These are phyloP conservation scores for Aphidius colemani DNA, from an alignment of 2,888 invertebrate species.

Conservation along the genomic window DNA sequence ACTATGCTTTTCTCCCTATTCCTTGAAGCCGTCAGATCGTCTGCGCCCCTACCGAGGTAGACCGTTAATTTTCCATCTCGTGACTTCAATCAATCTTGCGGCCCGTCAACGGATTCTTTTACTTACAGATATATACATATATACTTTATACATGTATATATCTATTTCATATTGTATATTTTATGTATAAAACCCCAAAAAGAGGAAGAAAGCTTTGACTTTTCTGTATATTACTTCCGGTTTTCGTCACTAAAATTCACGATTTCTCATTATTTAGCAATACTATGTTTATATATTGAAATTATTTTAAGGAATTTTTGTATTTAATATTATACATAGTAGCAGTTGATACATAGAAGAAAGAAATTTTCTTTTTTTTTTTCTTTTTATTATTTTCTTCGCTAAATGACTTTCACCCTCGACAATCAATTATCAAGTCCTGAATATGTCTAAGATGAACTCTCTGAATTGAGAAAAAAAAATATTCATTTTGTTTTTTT, in stretches of 20 bases:
- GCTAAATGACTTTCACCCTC: not conserved
- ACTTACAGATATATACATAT: not conserved
- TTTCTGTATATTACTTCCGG: too few species aligned
- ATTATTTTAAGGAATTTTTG: not conserved
- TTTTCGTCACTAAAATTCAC: not conserved
- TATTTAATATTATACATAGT: not conserved
- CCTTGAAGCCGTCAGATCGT: constrained; percentile 3
- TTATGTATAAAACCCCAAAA: too few species aligned
- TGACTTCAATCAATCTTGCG: constrained; percentile 59
- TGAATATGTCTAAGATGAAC: not conserved
- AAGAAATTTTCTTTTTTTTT: not conserved
- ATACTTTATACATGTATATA: too few species aligned
- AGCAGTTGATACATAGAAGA: not conserved
- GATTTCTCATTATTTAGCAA: not conserved
- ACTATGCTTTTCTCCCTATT: constrained; percentile 38
- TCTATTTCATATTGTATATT: too few species aligned
- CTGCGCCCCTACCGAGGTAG: constrained; percentile 39
- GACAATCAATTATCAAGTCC: constrained; percentile 11
- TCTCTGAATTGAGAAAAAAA: too few species aligned
- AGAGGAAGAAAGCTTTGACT: too few species aligned
- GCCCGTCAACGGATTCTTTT: constrained; percentile 49
- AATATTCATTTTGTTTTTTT: too few species aligned
- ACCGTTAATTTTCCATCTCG: constrained; percentile 60
- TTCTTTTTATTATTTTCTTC: not conserved
- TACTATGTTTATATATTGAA: not conserved